Conservation (phyloP, 2,113 vertebrate species). For the Edolisoma coerulescens region DNA sequence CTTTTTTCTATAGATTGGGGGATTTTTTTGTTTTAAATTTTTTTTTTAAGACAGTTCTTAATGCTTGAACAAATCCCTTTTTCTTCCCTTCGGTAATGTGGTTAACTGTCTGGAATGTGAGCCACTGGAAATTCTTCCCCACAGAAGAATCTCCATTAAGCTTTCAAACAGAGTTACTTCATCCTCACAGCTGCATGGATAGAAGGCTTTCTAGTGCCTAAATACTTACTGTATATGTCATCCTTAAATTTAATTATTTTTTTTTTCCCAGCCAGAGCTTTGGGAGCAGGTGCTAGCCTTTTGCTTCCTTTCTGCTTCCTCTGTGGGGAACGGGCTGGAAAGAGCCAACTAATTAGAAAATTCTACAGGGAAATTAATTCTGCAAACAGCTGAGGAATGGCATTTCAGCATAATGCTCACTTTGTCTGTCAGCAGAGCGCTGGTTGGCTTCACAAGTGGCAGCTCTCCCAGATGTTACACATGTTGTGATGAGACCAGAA, state of each 20-base stretch:
- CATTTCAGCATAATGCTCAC: constrained; percentile 68
- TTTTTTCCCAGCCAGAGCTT: constrained; percentile 37
- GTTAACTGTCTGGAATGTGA: constrained; percentile 68
- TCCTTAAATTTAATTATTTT: constrained; percentile 17
- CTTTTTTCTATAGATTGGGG: background rate
- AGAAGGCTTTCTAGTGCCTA: constrained; percentile 48
- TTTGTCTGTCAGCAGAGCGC: constrained; percentile 74
- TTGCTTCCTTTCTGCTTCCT: constrained; percentile 71
- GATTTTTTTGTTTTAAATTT: too few relatives aligned
- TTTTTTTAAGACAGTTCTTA: background rate
- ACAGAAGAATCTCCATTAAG: constrained; percentile 66
- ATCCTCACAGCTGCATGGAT: constrained; percentile 62
- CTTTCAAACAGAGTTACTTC: constrained; percentile 65
- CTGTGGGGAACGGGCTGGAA: constrained; percentile 58
- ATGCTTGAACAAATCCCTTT: constrained; percentile 56
- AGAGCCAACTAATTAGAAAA: constrained; percentile 70
- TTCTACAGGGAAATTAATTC: constrained; percentile 72
- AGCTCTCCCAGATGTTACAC: constrained; percentile 81
- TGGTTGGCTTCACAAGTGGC: constrained; percentile 72
- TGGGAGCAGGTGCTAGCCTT: constrained; percentile 79
- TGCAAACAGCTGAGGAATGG: constrained; percentile 81
- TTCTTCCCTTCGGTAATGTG: constrained; percentile 55
- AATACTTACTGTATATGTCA: constrained; percentile 61
- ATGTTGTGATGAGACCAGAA: constrained; percentile 77
- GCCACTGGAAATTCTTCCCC: constrained; percentile 64